Evolutionary conservation across 2,113 vertebrate species (phyloP).

Genomic region (Laticauda laticaudata): DNA sequence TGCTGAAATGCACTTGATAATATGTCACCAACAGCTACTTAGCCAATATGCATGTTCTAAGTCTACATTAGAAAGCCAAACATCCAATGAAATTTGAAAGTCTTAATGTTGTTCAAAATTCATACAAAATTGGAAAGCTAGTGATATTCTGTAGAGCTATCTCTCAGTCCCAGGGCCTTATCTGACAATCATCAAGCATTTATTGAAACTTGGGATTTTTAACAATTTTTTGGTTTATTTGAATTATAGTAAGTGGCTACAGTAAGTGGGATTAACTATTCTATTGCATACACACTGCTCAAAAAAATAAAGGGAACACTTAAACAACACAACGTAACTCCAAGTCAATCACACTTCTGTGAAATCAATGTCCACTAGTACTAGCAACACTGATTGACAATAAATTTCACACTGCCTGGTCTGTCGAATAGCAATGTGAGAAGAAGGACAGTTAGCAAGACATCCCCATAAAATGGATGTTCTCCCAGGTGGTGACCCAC

Average conservation of each 20-base stretch:
- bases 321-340: too few species aligned
- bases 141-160: not conserved
- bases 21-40: not conserved
- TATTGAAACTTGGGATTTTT: not conserved
- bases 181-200: not conserved
- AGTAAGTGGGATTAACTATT: not conserved
- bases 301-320: too few species aligned
- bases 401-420: too few species aligned
- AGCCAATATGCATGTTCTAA: not conserved
- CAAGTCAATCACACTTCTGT: too few species aligned
- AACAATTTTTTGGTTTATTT: not conserved
- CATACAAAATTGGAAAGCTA: not conserved
- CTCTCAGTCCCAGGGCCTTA: not conserved
- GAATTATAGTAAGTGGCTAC: too few species aligned
- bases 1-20: not conserved
- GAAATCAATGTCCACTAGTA: too few species aligned
- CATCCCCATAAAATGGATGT: too few species aligned
- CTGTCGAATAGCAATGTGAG: too few species aligned
- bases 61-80: not conserved
- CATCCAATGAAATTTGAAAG: not conserved
- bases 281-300: not conserved
- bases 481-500: too few species aligned
- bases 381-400: too few species aligned
- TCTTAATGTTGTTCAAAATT: not conserved
- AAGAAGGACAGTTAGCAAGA: too few species aligned